Conservation (phyloP, 1,140 invertebrate genomes). For the Diabrotica virgifera region DNA sequence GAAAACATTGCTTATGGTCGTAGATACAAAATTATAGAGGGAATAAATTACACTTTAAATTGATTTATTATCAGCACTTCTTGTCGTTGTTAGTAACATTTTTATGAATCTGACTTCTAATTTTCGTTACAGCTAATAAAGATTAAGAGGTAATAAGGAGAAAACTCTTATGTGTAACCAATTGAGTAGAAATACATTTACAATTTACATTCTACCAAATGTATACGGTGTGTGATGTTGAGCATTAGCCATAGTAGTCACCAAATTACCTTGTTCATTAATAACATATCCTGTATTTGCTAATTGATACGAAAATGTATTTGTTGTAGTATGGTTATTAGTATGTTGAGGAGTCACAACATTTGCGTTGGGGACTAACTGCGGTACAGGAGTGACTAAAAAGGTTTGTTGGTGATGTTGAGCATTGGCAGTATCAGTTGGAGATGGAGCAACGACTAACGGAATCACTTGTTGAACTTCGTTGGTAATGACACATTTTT, state of each 20-base stretch:
- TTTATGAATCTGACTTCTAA: too few relatives aligned
- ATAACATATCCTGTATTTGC: constrained; percentile 47
- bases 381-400: constrained; percentile 60
- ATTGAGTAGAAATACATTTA: too few relatives aligned
- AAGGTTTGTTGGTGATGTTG: constrained; percentile 54
- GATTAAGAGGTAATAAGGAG: too few relatives aligned
- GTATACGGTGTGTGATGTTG: constrained; percentile 47
- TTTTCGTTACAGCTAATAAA: too few relatives aligned
- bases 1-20: too few relatives aligned
- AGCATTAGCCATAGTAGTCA: constrained; percentile 45
- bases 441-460: constrained; percentile 55
- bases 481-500: constrained; percentile 52
- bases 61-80: too few relatives aligned
- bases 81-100: too few relatives aligned
- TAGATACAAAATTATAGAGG: too few relatives aligned
- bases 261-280: constrained; percentile 48
- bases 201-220: constrained; percentile 42
- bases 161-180: too few relatives aligned
- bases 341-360: constrained; percentile 40
- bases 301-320: constrained; percentile 47
- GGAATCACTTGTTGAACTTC: constrained; percentile 58
- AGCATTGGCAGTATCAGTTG: constrained; percentile 33
- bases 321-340: constrained; percentile 37
- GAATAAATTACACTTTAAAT: too few relatives aligned
- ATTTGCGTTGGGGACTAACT: constrained; percentile 50